Percentiles rank a stretch among this genome's conserved stretches.
Conservation (phyloP, 23 tunicate species). For the Pegea sp. region DNA sequence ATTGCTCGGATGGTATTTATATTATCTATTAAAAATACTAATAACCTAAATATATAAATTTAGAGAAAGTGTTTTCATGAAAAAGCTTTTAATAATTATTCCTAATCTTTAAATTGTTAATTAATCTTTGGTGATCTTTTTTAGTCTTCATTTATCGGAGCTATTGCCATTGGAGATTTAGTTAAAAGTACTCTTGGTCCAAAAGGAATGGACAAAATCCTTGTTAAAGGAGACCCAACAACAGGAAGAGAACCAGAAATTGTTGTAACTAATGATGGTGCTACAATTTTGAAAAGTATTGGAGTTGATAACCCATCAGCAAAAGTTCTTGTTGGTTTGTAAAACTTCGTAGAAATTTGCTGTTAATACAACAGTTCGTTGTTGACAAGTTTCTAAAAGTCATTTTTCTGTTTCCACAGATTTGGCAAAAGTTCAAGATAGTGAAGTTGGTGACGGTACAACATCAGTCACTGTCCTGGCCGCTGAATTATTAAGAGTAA, state of each 20-base stretch:
- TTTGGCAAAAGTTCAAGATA: constrained; percentile 83
- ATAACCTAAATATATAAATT: no score
- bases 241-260: constrained; percentile 45
- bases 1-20: constrained; percentile 76
- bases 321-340: constrained; percentile 70
- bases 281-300: constrained; percentile 75
- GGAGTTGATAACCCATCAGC: constrained; percentile 99
- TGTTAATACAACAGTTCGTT: neutral
- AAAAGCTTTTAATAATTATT: neutral
- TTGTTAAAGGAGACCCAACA: constrained; percentile 40
- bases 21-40: neutral
- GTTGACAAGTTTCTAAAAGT: no score
- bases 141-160: constrained; percentile 91
- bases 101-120: no score
- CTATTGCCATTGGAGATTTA: constrained; percentile 97
- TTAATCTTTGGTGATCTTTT: neutral
- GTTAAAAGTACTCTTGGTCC: constrained; percentile 98
- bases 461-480: constrained; percentile 99
- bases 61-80: neutral
- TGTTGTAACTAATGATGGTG: constrained; percentile 97
- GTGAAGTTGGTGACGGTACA: constrained; percentile 99
- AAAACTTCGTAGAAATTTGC: neutral
- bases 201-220: constrained; percentile 96
- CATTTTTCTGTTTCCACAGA: constrained; percentile 28
- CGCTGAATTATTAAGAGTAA: constrained; percentile 72